Conservation (phyloP, 2,797 vertebrate genomes). For the Enteromius unitaeniatus region DNA sequence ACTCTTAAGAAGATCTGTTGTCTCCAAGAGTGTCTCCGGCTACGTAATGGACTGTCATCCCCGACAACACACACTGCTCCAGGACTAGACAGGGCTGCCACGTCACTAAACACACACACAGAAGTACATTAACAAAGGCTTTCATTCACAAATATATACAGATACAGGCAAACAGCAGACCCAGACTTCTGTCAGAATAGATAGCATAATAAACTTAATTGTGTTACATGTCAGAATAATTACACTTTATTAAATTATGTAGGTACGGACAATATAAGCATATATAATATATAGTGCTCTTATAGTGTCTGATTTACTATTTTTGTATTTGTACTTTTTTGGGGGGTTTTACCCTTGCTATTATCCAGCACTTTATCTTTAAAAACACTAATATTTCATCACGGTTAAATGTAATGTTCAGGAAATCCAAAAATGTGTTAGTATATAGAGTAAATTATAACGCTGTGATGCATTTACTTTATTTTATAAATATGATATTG, state of each 20-base stretch:
- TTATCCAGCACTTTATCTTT: background rate
- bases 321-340: background rate
- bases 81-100: constrained; percentile 80
- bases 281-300: background rate
- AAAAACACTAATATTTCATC: background rate
- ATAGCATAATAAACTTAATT: background rate
- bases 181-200: background rate
- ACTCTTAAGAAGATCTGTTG: constrained; percentile 98
- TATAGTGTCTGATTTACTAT: background rate
- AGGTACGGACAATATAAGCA: background rate
- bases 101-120: constrained; percentile 78
- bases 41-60: constrained; percentile 79
- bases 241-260: background rate
- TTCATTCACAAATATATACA: constrained; percentile 4
- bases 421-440: background rate
- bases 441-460: background rate
- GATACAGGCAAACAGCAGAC: background rate
- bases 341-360: background rate
- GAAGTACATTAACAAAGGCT: constrained; percentile 35
- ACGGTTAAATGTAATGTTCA: background rate
- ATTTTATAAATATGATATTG: background rate
- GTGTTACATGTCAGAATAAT: no score
- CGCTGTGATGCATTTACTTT: background rate
- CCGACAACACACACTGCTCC: constrained; percentile 64
- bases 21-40: constrained; percentile 93